Percentiles rank a stretch among this genome's conserved stretches.
These are phyloP conservation scores for Microtus obscurus DNA, from an alignment of 2,797 vertebrate species.

Conservation along the genomic window DNA sequence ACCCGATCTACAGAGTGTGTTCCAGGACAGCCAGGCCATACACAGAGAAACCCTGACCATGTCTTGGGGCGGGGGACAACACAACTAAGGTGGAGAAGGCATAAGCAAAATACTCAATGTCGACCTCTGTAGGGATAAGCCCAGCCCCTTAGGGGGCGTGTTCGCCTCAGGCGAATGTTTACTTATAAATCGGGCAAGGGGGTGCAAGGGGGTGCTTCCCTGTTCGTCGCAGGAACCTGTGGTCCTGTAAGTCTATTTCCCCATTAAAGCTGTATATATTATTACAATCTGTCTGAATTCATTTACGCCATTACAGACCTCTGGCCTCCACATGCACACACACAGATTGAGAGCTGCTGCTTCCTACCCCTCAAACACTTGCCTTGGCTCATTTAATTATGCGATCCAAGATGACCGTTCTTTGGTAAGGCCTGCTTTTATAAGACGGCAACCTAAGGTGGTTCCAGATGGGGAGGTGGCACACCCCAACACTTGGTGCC, in stretches of 20 bases:
- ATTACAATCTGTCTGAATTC: too few species aligned
- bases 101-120: not conserved
- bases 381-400: conserved; percentile 62
- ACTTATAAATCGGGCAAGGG: too few species aligned
- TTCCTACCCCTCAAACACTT: not conserved
- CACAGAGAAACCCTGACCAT: not conserved
- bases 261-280: too few species aligned
- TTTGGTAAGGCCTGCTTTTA: conserved; percentile 22
- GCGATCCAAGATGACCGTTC: not conserved
- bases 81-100: not conserved
- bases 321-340: not conserved
- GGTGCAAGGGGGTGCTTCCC: too few species aligned
- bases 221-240: too few species aligned
- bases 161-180: too few species aligned
- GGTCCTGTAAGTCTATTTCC: too few species aligned
- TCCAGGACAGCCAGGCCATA: not conserved
- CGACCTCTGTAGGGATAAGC: not conserved
- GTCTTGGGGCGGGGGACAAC: not conserved
- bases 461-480: not conserved
- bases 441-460: conserved; percentile 35
- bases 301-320: not conserved
- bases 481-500: not conserved
- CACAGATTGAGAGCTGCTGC: not conserved
- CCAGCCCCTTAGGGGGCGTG: too few species aligned
- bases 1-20: not conserved